Percentiles rank a stretch among this genome's conserved stretches.
These are phyloP conservation scores for Pollachius pollachius DNA, from an alignment of 2,113 vertebrate genomes.

Conservation along the genomic window DNA sequence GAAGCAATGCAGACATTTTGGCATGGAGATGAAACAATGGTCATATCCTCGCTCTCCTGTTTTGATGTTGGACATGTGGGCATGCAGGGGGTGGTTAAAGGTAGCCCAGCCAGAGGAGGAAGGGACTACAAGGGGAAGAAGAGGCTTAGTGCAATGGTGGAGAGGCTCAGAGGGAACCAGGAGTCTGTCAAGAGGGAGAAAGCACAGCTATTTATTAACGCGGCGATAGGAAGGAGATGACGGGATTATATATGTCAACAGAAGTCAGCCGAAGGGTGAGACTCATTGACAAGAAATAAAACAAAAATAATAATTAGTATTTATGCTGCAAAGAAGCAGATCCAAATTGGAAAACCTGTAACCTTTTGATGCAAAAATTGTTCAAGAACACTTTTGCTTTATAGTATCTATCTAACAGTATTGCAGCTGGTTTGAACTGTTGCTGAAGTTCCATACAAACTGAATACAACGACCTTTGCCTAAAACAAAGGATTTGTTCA, in stretches of 20 bases:
- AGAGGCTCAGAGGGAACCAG: background rate
- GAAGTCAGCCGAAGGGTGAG: too few relatives aligned
- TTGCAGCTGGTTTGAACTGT: too few relatives aligned
- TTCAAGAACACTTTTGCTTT: too few relatives aligned
- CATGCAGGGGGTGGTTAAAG: conserved; percentile 35
- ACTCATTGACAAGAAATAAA: too few relatives aligned
- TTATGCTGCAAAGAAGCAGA: too few relatives aligned
- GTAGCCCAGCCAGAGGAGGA: conserved; percentile 18
- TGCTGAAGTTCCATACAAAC: too few relatives aligned
- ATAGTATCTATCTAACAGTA: too few relatives aligned
- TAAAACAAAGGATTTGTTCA: conserved; percentile 32
- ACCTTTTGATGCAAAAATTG: too few relatives aligned
- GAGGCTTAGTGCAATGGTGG: conserved; percentile 6
- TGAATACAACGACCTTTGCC: too few relatives aligned
- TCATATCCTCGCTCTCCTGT: conserved; percentile 32
- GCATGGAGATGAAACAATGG: conserved; percentile 33
- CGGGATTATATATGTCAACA: too few relatives aligned
- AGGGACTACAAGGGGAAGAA: background rate
- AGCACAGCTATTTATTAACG: background rate
- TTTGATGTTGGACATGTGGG: conserved; percentile 45
- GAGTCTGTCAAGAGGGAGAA: background rate
- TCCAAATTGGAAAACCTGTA: too few relatives aligned
- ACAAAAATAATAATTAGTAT: too few relatives aligned
- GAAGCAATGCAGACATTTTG: conserved; percentile 18
- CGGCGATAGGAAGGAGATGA: background rate